Conservation (phyloP, 2,888 invertebrate genomes). For the Prosopocoilus inquinatus region DNA sequence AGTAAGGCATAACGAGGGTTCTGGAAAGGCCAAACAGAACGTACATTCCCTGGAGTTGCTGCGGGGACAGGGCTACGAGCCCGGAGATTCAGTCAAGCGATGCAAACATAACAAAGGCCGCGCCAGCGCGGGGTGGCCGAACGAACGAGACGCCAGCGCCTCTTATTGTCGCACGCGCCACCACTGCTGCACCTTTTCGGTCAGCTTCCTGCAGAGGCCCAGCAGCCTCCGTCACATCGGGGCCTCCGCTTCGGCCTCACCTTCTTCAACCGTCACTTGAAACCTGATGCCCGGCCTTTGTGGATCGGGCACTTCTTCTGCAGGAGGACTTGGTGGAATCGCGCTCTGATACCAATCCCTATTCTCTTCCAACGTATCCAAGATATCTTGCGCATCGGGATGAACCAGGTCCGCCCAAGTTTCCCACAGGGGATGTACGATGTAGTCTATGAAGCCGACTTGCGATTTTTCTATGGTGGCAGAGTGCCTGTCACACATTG, state of each 20-base stretch:
- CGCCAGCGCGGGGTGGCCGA: slow-evolving; percentile 47
- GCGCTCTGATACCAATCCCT: slow-evolving; percentile 85
- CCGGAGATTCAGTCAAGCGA: slow-evolving; percentile 48
- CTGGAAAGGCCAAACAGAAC: slow-evolving; percentile 41
- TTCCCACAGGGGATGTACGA: slow-evolving; percentile 99
- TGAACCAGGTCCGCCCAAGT: slow-evolving; percentile 99
- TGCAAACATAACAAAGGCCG: slow-evolving; percentile 47
- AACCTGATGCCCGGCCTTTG: slow-evolving; percentile 55
- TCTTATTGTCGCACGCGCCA: slow-evolving; percentile 75
- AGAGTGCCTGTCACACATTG: slow-evolving; percentile 98
- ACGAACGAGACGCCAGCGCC: slow-evolving; percentile 32
- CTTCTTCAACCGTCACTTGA: slow-evolving; percentile 85
- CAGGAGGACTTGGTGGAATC: slow-evolving; percentile 91
- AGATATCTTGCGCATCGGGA: slow-evolving; percentile 97
- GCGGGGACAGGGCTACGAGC: slow-evolving; percentile 14
- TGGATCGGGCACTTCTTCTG: slow-evolving; percentile 64
- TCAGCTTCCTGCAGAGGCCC: slow-evolving; percentile 86
- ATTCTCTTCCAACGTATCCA: slow-evolving; percentile 97
- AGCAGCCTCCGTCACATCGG: slow-evolving; percentile 93
- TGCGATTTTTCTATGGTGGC: slow-evolving; percentile 98
- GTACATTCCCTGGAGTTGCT: slow-evolving; percentile 19
- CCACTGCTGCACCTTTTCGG: slow-evolving; percentile 86
- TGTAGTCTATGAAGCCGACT: slow-evolving; percentile 99
- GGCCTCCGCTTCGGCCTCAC: slow-evolving; percentile 62
- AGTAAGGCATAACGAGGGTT: slow-evolving; percentile 48